A percentile compares a stretch with the other conserved stretches of the same genome.
Conservation (phyloP, 2,113 vertebrate species). For the Merops nubicus region DNA sequence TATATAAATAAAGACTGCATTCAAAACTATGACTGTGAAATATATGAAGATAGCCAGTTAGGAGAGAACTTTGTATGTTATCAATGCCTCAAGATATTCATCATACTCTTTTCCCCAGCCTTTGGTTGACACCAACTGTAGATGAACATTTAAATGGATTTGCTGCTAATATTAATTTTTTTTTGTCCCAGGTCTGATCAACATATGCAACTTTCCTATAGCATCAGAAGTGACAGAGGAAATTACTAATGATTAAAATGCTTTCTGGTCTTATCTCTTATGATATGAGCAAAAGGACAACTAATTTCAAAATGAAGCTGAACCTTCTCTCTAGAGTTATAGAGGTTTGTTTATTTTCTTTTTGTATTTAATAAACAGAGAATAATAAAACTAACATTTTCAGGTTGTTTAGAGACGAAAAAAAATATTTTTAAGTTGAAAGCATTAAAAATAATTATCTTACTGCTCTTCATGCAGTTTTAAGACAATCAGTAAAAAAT, state of each 20-base stretch:
- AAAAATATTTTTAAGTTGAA: too few relatives aligned
- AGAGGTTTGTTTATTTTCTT: not conserved
- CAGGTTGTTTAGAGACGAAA: too few relatives aligned
- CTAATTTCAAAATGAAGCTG: not conserved
- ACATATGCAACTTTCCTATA: not conserved
- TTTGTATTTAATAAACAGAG: not conserved
- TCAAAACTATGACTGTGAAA: not conserved
- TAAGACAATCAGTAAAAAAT: not conserved
- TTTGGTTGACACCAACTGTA: not conserved
- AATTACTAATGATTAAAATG: constrained; percentile 22
- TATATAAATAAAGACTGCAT: not conserved
- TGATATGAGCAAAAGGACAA: not conserved
- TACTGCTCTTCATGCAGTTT: not conserved
- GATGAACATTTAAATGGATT: not conserved
- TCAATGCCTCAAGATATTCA: not conserved
- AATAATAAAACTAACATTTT: not conserved
- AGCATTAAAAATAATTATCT: too few relatives aligned
- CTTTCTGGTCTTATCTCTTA: not conserved
- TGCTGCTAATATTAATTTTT: not conserved
- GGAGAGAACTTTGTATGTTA: not conserved
- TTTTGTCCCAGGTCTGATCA: not conserved
- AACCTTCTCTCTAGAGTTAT: not conserved
- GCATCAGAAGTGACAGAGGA: not conserved
- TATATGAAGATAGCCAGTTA: not conserved
- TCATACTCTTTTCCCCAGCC: not conserved